A percentile compares a stretch with the other conserved stretches of the same genome.
phyloP scores from a whole-genome alignment of 2,888 invertebrate species.

The Serripes groenlandicus region DNA sequence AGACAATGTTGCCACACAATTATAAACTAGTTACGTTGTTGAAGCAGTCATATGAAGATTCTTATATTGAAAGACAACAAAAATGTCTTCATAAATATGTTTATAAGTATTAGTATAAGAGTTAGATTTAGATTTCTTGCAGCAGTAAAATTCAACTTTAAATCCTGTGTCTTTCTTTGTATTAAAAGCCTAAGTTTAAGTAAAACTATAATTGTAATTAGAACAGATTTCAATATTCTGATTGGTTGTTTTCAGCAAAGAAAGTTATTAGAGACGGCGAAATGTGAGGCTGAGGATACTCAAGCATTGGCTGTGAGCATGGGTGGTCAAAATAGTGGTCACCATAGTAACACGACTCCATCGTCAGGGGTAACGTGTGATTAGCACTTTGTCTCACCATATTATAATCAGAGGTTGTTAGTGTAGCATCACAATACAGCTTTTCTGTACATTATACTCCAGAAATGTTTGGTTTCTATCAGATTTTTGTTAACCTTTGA shows the following conservation, averaged over 20 bases:
- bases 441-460: constrained; percentile 20
- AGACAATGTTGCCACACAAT: too few relatives aligned
- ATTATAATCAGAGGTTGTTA: constrained; percentile 19
- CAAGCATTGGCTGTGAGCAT: constrained; percentile 68
- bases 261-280: constrained; percentile 64
- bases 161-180: too few relatives aligned
- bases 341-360: constrained; percentile 43
- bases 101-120: too few relatives aligned
- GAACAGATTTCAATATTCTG: neutral
- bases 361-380: constrained; percentile 67
- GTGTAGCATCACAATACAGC: constrained; percentile 17
- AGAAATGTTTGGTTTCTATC: neutral
- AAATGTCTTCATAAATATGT: too few relatives aligned
- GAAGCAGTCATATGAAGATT: too few relatives aligned
- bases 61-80: too few relatives aligned
- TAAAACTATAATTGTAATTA: too few relatives aligned
- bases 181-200: too few relatives aligned
- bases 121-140: too few relatives aligned
- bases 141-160: too few relatives aligned
- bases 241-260: constrained; percentile 56
- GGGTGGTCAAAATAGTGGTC: constrained; percentile 19
- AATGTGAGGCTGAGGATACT: constrained; percentile 69
- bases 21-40: too few relatives aligned
- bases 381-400: constrained; percentile 48
- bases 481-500: neutral